Evolutionary conservation across 2,113 vertebrate genomes (phyloP).

Genomic region (Pachycephala philippinensis): DNA sequence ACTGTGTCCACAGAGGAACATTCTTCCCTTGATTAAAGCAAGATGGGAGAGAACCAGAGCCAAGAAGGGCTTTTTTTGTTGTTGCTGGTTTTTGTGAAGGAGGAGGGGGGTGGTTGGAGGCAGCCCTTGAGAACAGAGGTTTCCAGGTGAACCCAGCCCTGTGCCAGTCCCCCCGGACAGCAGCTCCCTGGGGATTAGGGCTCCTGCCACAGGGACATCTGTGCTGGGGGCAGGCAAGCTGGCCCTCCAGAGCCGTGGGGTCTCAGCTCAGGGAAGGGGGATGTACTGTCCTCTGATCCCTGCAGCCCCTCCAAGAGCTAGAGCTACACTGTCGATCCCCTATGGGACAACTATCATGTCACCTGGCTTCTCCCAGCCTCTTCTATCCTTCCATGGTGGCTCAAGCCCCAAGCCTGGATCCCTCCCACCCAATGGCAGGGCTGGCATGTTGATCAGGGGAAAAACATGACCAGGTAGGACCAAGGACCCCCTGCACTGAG

Average conservation of each 20-base stretch:
- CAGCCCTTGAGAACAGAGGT: not conserved
- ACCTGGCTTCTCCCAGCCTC: not conserved
- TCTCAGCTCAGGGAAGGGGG: not conserved
- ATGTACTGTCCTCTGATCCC: not conserved
- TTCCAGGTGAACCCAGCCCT: not conserved
- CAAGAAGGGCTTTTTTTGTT: conserved; percentile 52
- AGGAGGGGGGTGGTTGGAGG: not conserved
- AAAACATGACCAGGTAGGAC: accelerated
- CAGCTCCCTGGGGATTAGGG: not conserved
- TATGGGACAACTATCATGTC: accelerated
- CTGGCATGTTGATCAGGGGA: not conserved
- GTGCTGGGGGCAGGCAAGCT: not conserved
- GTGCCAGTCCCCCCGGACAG: not conserved
- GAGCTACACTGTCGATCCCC: not conserved
- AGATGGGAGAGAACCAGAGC: conserved; percentile 57
- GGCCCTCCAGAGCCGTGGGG: not conserved
- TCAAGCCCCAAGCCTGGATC: not conserved
- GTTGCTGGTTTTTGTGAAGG: conserved; percentile 35
- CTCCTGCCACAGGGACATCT: not conserved
- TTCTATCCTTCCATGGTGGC: accelerated
- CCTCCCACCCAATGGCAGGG: accelerated
- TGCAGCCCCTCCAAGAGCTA: not conserved
- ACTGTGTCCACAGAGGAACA: conserved; percentile 53
- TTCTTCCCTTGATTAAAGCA: conserved; percentile 71
- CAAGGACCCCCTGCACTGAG: not conserved